phyloP scores from a whole-genome alignment of 2,113 vertebrate species.

The Protobothrops mucrosquamatus region DNA sequence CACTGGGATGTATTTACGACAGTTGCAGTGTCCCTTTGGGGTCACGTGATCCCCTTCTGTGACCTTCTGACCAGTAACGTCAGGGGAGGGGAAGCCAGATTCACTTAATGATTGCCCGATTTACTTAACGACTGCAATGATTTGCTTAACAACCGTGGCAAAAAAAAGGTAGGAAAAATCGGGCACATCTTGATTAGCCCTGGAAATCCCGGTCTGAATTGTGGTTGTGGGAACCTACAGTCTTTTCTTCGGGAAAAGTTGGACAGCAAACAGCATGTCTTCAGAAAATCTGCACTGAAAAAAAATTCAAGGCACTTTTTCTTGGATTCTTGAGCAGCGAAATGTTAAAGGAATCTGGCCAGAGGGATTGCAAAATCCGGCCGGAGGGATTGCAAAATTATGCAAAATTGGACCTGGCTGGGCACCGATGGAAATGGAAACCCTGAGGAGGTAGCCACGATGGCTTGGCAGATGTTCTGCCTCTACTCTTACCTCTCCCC shows the following conservation, averaged over 20 bases:
- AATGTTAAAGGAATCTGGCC: background rate
- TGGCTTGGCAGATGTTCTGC: background rate
- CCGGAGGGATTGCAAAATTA: background rate
- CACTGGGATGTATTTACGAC: too few species aligned
- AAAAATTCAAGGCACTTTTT: background rate
- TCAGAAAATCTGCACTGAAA: background rate
- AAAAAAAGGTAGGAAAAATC: too few species aligned
- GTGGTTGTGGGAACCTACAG: background rate
- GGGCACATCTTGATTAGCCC: too few species aligned
- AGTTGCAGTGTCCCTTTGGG: too few species aligned
- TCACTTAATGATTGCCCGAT: too few species aligned
- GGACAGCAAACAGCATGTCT: background rate
- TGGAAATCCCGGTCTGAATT: too few species aligned
- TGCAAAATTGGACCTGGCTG: background rate
- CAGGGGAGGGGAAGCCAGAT: too few species aligned
- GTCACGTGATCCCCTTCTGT: too few species aligned
- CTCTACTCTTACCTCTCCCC: constrained; percentile 73
- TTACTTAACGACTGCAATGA: too few species aligned
- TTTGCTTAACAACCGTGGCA: too few species aligned
- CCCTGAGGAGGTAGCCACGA: background rate
- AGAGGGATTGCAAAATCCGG: background rate
- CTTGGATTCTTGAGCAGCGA: background rate
- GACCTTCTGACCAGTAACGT: too few species aligned
- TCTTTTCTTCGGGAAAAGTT: background rate
- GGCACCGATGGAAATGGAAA: background rate